Percentiles rank a stretch among this genome's conserved stretches.
phyloP scores from a whole-genome alignment of 2,113 vertebrate species.

The Procavia capensis region DNA sequence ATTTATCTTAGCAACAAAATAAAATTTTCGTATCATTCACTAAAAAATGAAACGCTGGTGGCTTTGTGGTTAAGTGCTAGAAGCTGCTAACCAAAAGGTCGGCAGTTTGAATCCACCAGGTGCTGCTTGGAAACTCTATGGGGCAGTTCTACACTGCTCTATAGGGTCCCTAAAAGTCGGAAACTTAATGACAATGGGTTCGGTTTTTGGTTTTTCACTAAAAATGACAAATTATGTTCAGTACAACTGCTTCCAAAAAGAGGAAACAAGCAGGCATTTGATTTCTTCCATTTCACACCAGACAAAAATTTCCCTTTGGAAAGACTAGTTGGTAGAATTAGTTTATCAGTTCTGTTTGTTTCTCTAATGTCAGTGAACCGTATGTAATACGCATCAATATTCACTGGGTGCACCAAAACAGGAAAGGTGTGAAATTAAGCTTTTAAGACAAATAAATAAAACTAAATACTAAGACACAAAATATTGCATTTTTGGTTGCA shows the following conservation, averaged over 20 bases:
- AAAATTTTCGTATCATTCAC: slow-evolving; percentile 17
- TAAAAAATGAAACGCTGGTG: too few relatives aligned
- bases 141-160: too few relatives aligned
- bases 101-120: too few relatives aligned
- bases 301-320: slow-evolving; percentile 45
- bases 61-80: too few relatives aligned
- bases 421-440: slow-evolving; percentile 1
- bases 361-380: slow-evolving; percentile 33
- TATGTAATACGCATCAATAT: neutral
- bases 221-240: slow-evolving; percentile 48
- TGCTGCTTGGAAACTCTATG: too few relatives aligned
- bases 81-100: too few relatives aligned
- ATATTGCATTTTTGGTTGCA: neutral
- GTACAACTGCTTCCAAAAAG: slow-evolving; percentile 16
- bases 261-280: slow-evolving; percentile 17
- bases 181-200: too few relatives aligned
- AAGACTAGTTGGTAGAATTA: slow-evolving; percentile 46
- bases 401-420: slow-evolving; percentile 33
- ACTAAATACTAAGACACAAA: slow-evolving; percentile 40
- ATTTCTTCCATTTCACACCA: slow-evolving; percentile 41
- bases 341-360: slow-evolving; percentile 43
- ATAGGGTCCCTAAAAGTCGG: too few relatives aligned
- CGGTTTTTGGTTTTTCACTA: too few relatives aligned
- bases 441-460: slow-evolving; percentile 19
- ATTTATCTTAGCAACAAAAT: slow-evolving; percentile 27